Evolutionary conservation across 2,113 vertebrate genomes (phyloP), one percentile per base, ranked within the genome.

Genomic region (Takifugu flavidus): DNA sequence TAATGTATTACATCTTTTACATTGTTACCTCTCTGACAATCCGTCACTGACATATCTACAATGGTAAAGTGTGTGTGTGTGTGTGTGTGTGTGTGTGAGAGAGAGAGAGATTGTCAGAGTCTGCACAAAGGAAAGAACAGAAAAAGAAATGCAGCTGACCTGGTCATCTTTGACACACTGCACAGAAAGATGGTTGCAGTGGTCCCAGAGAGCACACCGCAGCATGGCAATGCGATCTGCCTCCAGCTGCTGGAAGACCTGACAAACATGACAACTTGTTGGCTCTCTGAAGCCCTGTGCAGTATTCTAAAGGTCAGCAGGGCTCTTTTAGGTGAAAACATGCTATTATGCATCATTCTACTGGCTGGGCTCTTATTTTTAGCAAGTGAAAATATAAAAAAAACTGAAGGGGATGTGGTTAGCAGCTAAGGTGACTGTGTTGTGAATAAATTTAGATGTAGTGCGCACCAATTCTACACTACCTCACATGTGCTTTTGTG

Each of bases 231-330:
- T 94, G 15, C 96, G 92, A 78, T 98, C 94, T 0, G 49, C 89
- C 72, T 98, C 96, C 75, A 96, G 90, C 2, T 96, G 91, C 83
- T 98, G 94, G 77, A 98, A 97, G 15, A 94, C 94, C 96, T 98
- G 65, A 14, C 77, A 69, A 14, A 49, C 25, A 51, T 1, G 2
- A 0, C 52, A 15, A 60, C 47, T 50, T 4, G 45, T 47, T 47
- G n/a, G 13, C 6, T 5, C 15, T n/a, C 13, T n/a, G 34, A 39
- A 39, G 7, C 34, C 34, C 34, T 10, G 34, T 39, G 34, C 34
- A 10, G 7, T 39, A 39, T 39, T 39, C 34, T 39, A 11, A 39
- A 10, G 34, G 34, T 39, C 34, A 39, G 8, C 34, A 39, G 8
- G 34, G 7, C 34, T 10, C 7, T 39, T 39, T 39, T 10, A 39